Percentiles rank a stretch among this genome's conserved stretches.
These are phyloP conservation scores for Mamestra configurata DNA, from an alignment of 1,140 invertebrate genomes.

Conservation along the genomic window DNA sequence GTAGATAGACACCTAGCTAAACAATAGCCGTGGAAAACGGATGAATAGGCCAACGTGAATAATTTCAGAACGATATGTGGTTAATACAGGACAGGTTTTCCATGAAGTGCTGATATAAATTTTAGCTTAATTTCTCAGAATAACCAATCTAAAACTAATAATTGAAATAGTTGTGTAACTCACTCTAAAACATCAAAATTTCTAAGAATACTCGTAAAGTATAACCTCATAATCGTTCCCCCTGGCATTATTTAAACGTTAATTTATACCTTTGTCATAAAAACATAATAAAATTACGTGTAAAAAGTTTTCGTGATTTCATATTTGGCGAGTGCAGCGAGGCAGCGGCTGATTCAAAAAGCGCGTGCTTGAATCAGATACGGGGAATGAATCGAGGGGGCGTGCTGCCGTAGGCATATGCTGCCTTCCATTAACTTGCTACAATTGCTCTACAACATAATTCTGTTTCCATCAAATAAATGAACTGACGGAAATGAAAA, in stretches of 20 bases:
- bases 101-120: background rate
- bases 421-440: constrained; percentile 61
- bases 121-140: background rate
- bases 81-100: too few species aligned
- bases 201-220: background rate
- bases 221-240: background rate
- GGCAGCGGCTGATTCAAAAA: constrained; percentile 66
- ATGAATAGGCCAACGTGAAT: background rate
- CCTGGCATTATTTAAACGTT: constrained; percentile 13
- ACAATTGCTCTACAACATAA: constrained; percentile 72
- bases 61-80: constrained; percentile 19
- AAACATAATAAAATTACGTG: constrained; percentile 12
- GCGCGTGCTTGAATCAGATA: constrained; percentile 71
- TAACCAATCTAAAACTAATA: background rate
- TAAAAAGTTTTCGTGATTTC: constrained; percentile 57
- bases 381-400: constrained; percentile 62
- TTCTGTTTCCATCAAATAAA: constrained; percentile 72
- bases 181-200: background rate
- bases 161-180: background rate
- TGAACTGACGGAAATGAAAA: constrained; percentile 71
- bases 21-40: background rate
- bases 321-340: constrained; percentile 58
- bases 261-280: constrained; percentile 7
- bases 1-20: background rate
- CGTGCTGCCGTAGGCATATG: constrained; percentile 52